phyloP scores from a whole-genome alignment of 2,888 invertebrate species.

The Trachelus iudaicus region DNA sequence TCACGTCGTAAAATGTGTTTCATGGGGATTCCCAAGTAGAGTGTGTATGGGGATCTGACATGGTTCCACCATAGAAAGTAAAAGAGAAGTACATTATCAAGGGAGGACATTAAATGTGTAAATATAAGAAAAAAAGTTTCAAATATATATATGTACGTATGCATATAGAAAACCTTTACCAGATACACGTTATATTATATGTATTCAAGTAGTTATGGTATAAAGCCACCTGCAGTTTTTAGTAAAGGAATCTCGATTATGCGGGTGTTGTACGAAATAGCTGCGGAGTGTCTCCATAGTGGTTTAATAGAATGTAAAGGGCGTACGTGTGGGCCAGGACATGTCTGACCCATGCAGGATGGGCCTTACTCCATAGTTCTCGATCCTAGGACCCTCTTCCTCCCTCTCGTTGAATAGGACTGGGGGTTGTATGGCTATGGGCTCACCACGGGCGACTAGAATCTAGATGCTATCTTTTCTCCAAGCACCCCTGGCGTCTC shows the following conservation, averaged over 20 bases:
- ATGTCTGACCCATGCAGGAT: conserved; percentile 9
- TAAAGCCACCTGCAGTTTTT: background rate
- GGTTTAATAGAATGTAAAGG: conserved; percentile 34
- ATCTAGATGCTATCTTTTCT: conserved; percentile 46
- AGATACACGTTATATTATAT: background rate
- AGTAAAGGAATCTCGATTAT: background rate
- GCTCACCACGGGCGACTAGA: conserved; percentile 44
- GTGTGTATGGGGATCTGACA: background rate
- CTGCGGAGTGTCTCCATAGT: conserved; percentile 11
- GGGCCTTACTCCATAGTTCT: background rate
- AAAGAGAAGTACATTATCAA: background rate
- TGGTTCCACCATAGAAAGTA: background rate
- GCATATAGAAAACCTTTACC: background rate
- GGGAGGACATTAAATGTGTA: background rate
- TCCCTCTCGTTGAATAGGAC: conserved; percentile 13
- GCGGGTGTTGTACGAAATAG: background rate
- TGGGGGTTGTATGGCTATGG: conserved; percentile 1
- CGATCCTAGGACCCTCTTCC: background rate
- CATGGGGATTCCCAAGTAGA: background rate
- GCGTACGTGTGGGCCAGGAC: conserved; percentile 19
- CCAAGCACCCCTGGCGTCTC: conserved; percentile 37
- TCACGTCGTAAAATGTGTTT: background rate
- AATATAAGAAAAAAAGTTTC: background rate
- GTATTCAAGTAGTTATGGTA: background rate
- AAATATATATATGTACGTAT: background rate